A percentile compares a stretch with the other conserved stretches of the same genome.
phyloP scores from a whole-genome alignment of 2,888 invertebrate species.

The Dasypogon diadema region DNA sequence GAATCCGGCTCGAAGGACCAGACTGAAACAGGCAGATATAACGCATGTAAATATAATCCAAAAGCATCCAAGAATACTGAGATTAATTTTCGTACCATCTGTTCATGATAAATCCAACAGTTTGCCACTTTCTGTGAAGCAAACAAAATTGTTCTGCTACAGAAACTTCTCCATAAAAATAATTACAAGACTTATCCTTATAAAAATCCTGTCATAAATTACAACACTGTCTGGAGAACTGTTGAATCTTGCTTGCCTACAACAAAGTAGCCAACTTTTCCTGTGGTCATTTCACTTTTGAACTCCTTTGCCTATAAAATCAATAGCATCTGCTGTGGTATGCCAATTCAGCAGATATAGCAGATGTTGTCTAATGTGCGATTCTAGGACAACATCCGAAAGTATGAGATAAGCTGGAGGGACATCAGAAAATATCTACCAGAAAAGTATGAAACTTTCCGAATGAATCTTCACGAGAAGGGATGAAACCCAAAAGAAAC shows the following conservation, averaged over 20 bases:
- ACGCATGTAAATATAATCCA: too few relatives aligned
- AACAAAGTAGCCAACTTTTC: neutral
- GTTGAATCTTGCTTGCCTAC: neutral
- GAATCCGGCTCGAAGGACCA: too few relatives aligned
- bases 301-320: neutral
- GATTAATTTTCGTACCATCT: too few relatives aligned
- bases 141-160: too few relatives aligned
- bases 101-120: too few relatives aligned
- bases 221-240: neutral
- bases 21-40: too few relatives aligned
- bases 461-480: neutral
- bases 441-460: constrained; percentile 10
- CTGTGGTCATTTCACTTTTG: constrained; percentile 19
- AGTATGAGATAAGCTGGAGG: constrained; percentile 2
- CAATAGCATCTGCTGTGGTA: constrained; percentile 7
- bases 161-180: too few relatives aligned
- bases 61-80: too few relatives aligned
- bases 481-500: constrained; percentile 11
- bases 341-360: constrained; percentile 23
- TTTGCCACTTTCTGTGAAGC: too few relatives aligned
- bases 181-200: too few relatives aligned
- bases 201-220: too few relatives aligned
- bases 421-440: constrained; percentile 4
- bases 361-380: constrained; percentile 4
- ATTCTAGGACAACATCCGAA: neutral